Conservation (phyloP, 2,113 vertebrate species). For the Centropus unirufus region DNA sequence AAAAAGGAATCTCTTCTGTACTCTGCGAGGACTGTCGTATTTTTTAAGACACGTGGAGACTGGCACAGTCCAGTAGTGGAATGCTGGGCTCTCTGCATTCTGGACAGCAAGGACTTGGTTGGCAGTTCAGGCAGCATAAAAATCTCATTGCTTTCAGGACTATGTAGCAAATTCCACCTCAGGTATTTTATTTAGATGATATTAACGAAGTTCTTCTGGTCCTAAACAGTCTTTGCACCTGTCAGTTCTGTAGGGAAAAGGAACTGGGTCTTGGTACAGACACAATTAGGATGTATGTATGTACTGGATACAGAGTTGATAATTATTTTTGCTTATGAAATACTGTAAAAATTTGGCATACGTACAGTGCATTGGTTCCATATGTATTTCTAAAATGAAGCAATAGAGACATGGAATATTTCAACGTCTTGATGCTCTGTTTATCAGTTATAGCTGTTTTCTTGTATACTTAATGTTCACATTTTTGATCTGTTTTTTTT, state of each 20-base stretch:
- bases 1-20: background rate
- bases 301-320: background rate
- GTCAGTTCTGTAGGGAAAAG: background rate
- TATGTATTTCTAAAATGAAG: background rate
- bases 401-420: background rate
- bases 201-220: background rate
- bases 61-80: background rate
- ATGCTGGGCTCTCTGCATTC: background rate
- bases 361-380: background rate
- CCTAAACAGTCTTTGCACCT: background rate
- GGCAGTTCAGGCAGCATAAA: background rate
- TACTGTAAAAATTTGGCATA: background rate
- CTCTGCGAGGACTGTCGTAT: background rate
- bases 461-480: background rate
- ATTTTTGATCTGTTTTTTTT: background rate
- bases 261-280: background rate
- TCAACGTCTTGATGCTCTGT: background rate
- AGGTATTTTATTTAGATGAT: background rate
- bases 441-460: background rate
- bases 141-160: background rate
- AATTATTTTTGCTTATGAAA: background rate
- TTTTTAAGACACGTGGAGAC: background rate
- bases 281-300: background rate
- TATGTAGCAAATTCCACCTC: background rate
- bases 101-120: background rate